Percentiles rank a stretch among this genome's conserved stretches.
Evolutionary conservation across 2,888 invertebrate genomes (phyloP).

Genomic region (Ophonus ardosiacus): DNA sequence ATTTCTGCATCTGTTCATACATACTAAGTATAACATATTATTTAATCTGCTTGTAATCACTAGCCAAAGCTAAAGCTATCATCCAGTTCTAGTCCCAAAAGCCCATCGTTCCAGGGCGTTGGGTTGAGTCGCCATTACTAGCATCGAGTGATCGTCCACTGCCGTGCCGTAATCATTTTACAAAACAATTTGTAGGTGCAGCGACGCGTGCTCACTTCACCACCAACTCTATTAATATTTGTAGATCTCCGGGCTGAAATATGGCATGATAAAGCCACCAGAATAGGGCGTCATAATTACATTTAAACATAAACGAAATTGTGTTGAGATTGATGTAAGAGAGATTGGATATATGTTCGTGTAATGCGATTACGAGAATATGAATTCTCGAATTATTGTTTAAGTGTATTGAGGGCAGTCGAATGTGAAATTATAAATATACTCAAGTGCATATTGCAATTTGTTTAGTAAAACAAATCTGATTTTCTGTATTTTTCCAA

Average conservation of each 20-base stretch:
- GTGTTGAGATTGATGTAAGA: conserved; percentile 45
- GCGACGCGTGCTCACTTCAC: conserved; percentile 82
- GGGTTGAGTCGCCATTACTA: conserved; percentile 67
- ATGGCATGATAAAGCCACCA: background rate
- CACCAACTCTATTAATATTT: conserved; percentile 76
- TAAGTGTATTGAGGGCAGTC: conserved; percentile 4
- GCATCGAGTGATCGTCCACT: conserved; percentile 75
- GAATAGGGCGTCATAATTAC: conserved; percentile 48
- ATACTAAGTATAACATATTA: too few relatives aligned
- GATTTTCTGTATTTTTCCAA: background rate
- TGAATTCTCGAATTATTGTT: conserved; percentile 17
- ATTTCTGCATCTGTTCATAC: too few relatives aligned
- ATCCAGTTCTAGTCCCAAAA: too few relatives aligned
- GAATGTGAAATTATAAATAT: background rate
- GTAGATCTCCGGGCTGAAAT: conserved; percentile 70
- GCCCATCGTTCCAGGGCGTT: background rate
- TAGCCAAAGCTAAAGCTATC: too few relatives aligned
- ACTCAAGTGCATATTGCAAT: background rate
- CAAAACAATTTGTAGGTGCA: conserved; percentile 87
- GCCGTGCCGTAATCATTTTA: conserved; percentile 83
- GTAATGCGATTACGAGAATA: conserved; percentile 10
- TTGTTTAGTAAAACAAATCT: background rate
- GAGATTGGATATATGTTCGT: conserved; percentile 13
- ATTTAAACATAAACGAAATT: conserved; percentile 60
- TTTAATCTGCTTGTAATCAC: too few relatives aligned